Base-by-base conservation (phyloP, 53 echinoderm and acorn worm species). In the Henricia sp. region DNA sequence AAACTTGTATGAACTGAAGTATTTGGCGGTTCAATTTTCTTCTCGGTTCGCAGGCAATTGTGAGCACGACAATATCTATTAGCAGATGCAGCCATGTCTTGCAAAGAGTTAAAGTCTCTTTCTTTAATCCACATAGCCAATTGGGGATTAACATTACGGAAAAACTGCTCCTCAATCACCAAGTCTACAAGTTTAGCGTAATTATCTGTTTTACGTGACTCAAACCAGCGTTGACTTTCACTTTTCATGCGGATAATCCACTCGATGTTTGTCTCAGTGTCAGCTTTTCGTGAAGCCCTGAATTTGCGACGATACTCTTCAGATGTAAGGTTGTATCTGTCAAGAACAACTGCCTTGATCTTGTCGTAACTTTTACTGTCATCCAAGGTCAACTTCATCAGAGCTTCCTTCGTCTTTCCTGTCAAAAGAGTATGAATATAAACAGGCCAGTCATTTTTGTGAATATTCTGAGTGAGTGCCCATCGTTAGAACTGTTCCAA, bases 311-410 rank as follows among this genome's bases (percentile, higher is more conserved):
- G 69, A 41, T n/a, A 68, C 6, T 68, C 69, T 0, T 68, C 69
- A 1, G 43, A 43, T 41, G 69, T 68, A 27, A 68, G 69, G 42
- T 68, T 0, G 69, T 68, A 68, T 11, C 69, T 39, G 69, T 68
- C 37, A 11, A 66, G 67, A 32, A 66, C 67, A 13, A 3, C 67
- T 12, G 33, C 20, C 34, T 66, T 35, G n/a, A 68, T 41, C 21
- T 40, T 68, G 25, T 68, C 69, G 42, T 68, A 68, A 29, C 29
- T 27, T 60, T 60, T 60, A 5, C 29, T 60, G 29, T 60, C 62
- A 6, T 60, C 62, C 11, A 54, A 4, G 11, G 11, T 54, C 20
- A 54, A 44, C 44, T 3, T 54, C 54, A 13, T 54, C 3, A 54
- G 54, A 54, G 54, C 54, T n/a, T 54, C 54, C 20, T 54, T 54